A percentile compares a stretch with the other conserved stretches of the same genome.
These are phyloP conservation scores for Drosophila subobscura DNA, from an alignment of 1,140 invertebrate genomes.

Conservation along the genomic window DNA sequence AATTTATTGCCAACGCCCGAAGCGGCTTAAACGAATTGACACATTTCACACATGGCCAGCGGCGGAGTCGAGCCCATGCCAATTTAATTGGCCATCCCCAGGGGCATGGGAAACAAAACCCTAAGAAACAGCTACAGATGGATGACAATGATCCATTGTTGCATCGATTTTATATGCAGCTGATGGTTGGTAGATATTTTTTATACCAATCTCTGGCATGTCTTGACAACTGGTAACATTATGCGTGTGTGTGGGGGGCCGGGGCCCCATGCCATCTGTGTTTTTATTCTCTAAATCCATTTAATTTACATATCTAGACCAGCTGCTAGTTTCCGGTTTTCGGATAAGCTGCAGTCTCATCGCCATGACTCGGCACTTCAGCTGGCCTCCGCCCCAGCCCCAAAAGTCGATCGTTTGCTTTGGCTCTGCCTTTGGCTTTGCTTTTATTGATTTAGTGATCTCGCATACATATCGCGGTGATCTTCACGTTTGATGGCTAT, in stretches of 20 bases:
- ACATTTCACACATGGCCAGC: slow-evolving; percentile 27
- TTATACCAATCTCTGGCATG: slow-evolving; percentile 6
- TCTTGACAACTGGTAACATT: slow-evolving; percentile 16
- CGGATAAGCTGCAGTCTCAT: slow-evolving; percentile 17
- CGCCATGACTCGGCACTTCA: slow-evolving; percentile 18
- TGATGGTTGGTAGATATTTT: slow-evolving; percentile 6
- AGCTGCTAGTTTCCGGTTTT: slow-evolving; percentile 29
- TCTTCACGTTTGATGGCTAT: slow-evolving; percentile 27
- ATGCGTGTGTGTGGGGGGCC: not conserved
- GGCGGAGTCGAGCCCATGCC: slow-evolving; percentile 13
- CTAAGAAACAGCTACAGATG: slow-evolving; percentile 3
- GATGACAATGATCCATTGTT: slow-evolving; percentile 22
- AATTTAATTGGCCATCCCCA: slow-evolving; percentile 24
- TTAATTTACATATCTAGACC: slow-evolving; percentile 35
- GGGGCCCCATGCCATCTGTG: too few species aligned
- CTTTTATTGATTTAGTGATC: slow-evolving; percentile 41
- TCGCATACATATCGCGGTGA: not conserved
- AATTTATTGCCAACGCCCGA: slow-evolving; percentile 28
- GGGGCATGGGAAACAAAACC: slow-evolving; percentile 30
- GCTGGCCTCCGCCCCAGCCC: slow-evolving; percentile 29
- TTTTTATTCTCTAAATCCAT: slow-evolving; percentile 30
- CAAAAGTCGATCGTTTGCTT: not conserved
- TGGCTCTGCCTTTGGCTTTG: slow-evolving; percentile 3
- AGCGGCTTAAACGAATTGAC: slow-evolving; percentile 10
- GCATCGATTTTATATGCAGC: slow-evolving; percentile 1